Conservation (phyloP, 2,888 invertebrate genomes). For the Noctua comes region DNA sequence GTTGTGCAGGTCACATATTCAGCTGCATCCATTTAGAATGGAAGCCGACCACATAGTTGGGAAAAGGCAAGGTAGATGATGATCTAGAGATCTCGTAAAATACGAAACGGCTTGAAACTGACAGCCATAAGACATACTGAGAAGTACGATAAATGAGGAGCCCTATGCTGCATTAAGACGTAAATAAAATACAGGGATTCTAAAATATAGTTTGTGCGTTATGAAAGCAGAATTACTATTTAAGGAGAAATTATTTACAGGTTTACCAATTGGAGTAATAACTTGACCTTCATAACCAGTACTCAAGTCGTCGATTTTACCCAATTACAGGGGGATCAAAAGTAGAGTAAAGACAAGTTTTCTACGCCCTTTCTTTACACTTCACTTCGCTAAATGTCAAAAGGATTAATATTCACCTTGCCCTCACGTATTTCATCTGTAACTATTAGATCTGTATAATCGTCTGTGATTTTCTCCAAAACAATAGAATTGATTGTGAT, state of each 20-base stretch:
- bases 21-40: neutral
- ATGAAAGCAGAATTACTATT: neutral
- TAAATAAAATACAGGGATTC: too few species aligned
- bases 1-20: neutral
- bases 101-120: too few species aligned
- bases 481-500: conserved; percentile 47
- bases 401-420: neutral
- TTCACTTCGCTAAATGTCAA: conserved; percentile 29
- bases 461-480: conserved; percentile 9
- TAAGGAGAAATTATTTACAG: conserved; percentile 5
- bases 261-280: neutral
- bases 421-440: conserved; percentile 8
- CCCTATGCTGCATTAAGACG: too few species aligned
- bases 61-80: neutral
- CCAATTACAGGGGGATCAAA: conserved; percentile 35
- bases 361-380: conserved; percentile 2
- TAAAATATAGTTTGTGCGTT: neutral
- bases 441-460: conserved; percentile 1
- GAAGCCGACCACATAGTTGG: neutral
- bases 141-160: too few species aligned
- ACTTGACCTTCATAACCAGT: conserved; percentile 30
- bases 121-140: too few species aligned
- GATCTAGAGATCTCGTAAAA: neutral
- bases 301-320: conserved; percentile 12
- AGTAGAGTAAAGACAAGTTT: conserved; percentile 6